Evolutionary conservation across 2,797 vertebrate species (phyloP), one percentile per base, ranked within the genome.

Genomic region (Sphaeramia orbicularis): DNA sequence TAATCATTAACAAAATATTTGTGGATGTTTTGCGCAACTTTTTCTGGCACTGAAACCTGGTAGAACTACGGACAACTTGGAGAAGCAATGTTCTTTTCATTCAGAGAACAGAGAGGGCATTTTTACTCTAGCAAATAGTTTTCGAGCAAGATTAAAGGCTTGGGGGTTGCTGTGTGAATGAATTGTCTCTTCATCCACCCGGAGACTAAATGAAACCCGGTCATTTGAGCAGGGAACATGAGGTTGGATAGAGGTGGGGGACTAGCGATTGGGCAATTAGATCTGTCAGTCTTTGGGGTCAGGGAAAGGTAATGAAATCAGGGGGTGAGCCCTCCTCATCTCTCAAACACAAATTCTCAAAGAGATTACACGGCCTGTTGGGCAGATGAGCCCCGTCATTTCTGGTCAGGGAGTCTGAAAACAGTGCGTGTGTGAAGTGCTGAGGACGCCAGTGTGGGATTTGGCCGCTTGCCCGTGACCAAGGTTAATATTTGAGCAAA

Each of bases 231-330:
- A 81, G 81, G 90, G 88, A 83, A 80, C 83, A 68, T 36, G 82
- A 70, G 78, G 71, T 67, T 85, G 83, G 78, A 63, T 37, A 53
- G 84, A 74, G 84, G 78, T 65, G 77, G 72, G 85, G 82, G 80
- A 81, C 71, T 74, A 86, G 84, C 84, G 91, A 93, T 93, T 93
- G 92, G 92, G 91, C 93, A 93, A 93, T 94, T 94, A 92, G 93
- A 93, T 94, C 91, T 92, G 91, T 93, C 93, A 93, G 91, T 94
- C 91, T 89, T 65, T 80, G 88, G 90, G 93, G 93, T 94, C 93
- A 93, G 89, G 81, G 86, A 93, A 93, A 94, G 92, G 92, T 93
- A 93, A 94, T 94, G 91, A 93, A 91, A 93, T 94, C 91, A 93
- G 90, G 85, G 88, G 86, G 84, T 86, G 88, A 90, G 90, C 90